Base-by-base conservation (phyloP, 30 jellyfish, hydroid and myxozoan species). In the Nemopilema nomurai region DNA sequence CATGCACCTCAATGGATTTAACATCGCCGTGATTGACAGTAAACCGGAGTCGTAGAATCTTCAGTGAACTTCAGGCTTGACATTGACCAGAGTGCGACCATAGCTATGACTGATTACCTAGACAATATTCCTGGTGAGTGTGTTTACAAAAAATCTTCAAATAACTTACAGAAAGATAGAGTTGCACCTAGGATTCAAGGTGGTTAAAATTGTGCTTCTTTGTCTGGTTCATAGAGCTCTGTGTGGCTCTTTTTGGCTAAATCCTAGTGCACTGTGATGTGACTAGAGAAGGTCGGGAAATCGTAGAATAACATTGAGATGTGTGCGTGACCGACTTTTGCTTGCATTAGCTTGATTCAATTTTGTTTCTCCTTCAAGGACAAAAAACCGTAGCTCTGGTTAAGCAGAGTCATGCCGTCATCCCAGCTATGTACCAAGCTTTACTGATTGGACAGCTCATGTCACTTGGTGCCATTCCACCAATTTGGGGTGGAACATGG, bases 391-490 rank as follows among this genome's bases (percentile, higher is more conserved):
- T 93, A 8, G 85, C 87, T 25, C 51, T 93, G 23, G 98, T 88
- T 31, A 93, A 93, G 51, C 98, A 93, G 74, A 96, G 97, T 18
- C 96, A 88, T 70, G 98, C 92, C 18, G 79, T 69, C 13, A 41
- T 93, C 19, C 26, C 90, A 21, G 13, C 87, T 21, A 77, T 62
- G 4, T 71, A 82, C 74, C 90, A 68, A 63, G 76, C 82, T 20
- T 4, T 41, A 8, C 28, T 93, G 17, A 67, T 93, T 51, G 90
- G 87, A 13, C 81, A 79, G 50, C 80, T 93, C 28, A 71, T 93
- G 32, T 90, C 87, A 6, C 77, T 93, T 41, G 98, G 98, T 19
- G 97, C 93, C 24, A 79, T 62, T 7, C 96, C 97, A n/a, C 97
- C 98, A 17, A 82, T 81, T 26, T 51, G 78, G 28, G 80, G 92